A percentile compares a stretch with the other conserved stretches of the same genome.
Evolutionary conservation across 1,140 invertebrate species (phyloP).

Genomic region (Phymastichus coffea): DNA sequence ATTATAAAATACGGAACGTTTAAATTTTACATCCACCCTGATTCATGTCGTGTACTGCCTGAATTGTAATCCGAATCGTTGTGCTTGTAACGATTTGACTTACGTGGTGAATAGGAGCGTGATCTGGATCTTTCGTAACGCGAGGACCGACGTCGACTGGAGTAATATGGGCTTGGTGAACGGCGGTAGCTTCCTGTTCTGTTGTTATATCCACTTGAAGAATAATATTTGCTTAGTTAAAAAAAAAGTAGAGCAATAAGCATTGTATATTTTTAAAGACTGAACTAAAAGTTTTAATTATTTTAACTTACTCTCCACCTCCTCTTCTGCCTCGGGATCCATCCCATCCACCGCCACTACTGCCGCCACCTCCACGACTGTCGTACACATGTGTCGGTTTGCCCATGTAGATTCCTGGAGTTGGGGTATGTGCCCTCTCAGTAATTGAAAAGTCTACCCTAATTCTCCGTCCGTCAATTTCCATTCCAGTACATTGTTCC

Average conservation of each 20-base stretch:
- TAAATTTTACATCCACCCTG: constrained; percentile 14
- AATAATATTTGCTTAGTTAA: background rate
- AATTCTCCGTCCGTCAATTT: constrained; percentile 91
- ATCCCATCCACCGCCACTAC: constrained; percentile 32
- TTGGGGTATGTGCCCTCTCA: constrained; percentile 94
- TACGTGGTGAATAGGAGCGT: constrained; percentile 85
- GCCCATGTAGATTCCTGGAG: constrained; percentile 97
- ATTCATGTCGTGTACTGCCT: constrained; percentile 44
- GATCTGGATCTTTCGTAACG: constrained; percentile 76
- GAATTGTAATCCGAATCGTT: constrained; percentile 35
- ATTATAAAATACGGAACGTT: too few species aligned
- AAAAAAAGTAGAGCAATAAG: too few species aligned
- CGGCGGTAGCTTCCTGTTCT: constrained; percentile 57
- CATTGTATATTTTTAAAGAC: constrained; percentile 3
- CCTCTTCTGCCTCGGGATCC: constrained; percentile 39
- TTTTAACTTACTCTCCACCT: constrained; percentile 60
- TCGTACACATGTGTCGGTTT: constrained; percentile 70
- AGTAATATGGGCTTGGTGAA: constrained; percentile 66
- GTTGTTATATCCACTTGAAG: constrained; percentile 38
- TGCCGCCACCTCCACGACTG: constrained; percentile 36
- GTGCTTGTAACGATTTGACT: constrained; percentile 51
- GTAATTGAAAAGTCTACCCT: constrained; percentile 97
- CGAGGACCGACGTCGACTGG: constrained; percentile 54
- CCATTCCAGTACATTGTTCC: constrained; percentile 89
- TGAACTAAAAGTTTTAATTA: constrained; percentile 7